Conservation (phyloP, 1,140 invertebrate genomes). For the Leptopilina clavipes region DNA sequence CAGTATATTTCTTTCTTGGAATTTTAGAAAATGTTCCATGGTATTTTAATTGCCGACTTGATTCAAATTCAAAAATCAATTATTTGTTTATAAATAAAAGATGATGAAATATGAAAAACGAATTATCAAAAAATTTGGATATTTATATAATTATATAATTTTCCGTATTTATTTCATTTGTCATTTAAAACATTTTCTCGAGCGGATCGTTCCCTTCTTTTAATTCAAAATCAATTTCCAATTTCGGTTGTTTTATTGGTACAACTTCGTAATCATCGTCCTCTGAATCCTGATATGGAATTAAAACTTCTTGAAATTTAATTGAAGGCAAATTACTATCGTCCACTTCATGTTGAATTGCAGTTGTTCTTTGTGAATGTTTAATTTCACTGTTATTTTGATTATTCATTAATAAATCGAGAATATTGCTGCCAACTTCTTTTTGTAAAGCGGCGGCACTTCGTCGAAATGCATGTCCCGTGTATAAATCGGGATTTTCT, state of each 20-base stretch:
- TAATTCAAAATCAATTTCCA: background rate
- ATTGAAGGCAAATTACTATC: background rate
- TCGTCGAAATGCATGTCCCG: conserved; percentile 27
- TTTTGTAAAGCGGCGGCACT: background rate
- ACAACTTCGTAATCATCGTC: background rate
- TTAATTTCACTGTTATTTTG: background rate
- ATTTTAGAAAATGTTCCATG: too few relatives aligned
- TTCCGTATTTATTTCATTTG: too few relatives aligned
- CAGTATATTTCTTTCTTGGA: too few relatives aligned
- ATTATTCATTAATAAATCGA: background rate
- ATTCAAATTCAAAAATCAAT: too few relatives aligned
- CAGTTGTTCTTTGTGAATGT: too few relatives aligned
- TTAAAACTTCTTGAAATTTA: background rate
- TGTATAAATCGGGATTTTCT: conserved; percentile 11
- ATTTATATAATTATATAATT: too few relatives aligned
- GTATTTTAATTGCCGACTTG: too few relatives aligned
- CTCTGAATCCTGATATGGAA: background rate
- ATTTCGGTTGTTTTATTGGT: background rate
- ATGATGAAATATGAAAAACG: too few relatives aligned
- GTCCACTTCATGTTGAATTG: too few relatives aligned
- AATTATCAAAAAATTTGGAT: too few relatives aligned
- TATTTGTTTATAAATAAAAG: too few relatives aligned
- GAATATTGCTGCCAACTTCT: background rate
- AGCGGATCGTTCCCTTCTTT: background rate
- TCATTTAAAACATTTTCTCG: background rate